Conservation (phyloP, 2,888 invertebrate species). For the Ametastegia equiseti region DNA sequence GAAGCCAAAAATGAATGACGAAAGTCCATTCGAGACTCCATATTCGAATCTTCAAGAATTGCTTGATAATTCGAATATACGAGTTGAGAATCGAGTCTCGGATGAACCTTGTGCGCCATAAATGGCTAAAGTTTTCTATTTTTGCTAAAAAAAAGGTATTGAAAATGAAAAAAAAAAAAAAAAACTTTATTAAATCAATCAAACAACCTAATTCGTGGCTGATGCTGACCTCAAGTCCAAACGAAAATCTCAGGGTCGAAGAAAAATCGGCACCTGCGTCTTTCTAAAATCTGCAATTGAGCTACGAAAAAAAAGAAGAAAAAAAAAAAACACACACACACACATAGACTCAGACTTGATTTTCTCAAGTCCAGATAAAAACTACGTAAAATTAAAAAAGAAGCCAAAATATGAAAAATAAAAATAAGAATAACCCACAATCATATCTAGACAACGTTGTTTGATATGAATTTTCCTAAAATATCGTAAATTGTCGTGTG, state of each 20-base stretch:
- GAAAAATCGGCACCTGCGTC: background rate
- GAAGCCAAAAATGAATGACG: background rate
- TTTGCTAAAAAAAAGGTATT: conserved; percentile 70
- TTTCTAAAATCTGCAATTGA: background rate
- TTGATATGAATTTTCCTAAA: conserved; percentile 31
- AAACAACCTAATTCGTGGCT: conserved; percentile 7
- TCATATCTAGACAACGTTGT: conserved; percentile 8
- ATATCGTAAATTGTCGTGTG: conserved; percentile 12
- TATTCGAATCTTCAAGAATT: conserved; percentile 74
- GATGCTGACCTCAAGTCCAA: background rate
- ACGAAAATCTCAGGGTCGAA: background rate
- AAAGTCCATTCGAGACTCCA: conserved; percentile 65
- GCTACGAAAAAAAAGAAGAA: background rate
- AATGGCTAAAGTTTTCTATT: conserved; percentile 64
- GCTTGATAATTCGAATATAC: conserved; percentile 74
- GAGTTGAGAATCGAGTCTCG: conserved; percentile 72
- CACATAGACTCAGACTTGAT: no score
- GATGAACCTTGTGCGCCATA: conserved; percentile 55
- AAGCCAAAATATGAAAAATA: no score
- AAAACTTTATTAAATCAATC: no score
- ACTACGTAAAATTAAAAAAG: background rate
- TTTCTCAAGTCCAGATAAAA: background rate
- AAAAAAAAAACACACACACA: background rate
- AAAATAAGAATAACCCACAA: background rate
- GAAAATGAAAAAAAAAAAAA: background rate